Evolutionary conservation across 2,888 invertebrate species (phyloP), one percentile per base, ranked within the genome.

Genomic region (Trichogramma evanescens): DNA sequence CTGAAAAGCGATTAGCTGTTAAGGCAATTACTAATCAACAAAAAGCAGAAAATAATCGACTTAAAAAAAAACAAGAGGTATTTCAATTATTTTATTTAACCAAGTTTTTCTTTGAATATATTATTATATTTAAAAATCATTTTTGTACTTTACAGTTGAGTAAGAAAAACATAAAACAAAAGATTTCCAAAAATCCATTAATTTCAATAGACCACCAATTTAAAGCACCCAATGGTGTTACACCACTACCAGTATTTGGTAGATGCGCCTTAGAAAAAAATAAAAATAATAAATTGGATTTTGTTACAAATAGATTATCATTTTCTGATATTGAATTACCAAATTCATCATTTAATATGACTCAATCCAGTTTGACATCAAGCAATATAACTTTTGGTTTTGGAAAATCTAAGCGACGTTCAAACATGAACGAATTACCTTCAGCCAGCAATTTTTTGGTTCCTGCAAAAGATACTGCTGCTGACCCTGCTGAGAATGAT

Each of bases 181-280:
- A 26, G 26, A 26, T 26, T 26, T 2, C 26, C 26, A 26, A 26
- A 26, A 46, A 3, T 4, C 2, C 81, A 0, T 82, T 85, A 75
- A 84, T 84, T 7, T 84, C 85, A 0, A 71, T 71, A 58, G 80
- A 82, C 76, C 80, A 84, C 10, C 65, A 72, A 8, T 85, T 86
- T 68, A 79, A 76, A 67, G 77, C 82, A 4, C 84, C 84, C 1
- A 61, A 70, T 6, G 75, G 69, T 1, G 42, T 73, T 7, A 26
- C 56, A 0, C 54, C 63, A 4, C 59, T 72, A 26, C 71, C 72
- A 9, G 50, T 73, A 50, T 71, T 70, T 63, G 72, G 71, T 8
- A 52, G 56, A 45, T 58, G 65, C 38, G 59, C 63, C 2, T 38
- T 66, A 4, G 44, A 55, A 10, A 42, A 38, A 26, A 46, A 5